A percentile compares a stretch with the other conserved stretches of the same genome.
Evolutionary conservation across 2,113 vertebrate genomes (phyloP).

Genomic region (Dipodomys ordii): DNA sequence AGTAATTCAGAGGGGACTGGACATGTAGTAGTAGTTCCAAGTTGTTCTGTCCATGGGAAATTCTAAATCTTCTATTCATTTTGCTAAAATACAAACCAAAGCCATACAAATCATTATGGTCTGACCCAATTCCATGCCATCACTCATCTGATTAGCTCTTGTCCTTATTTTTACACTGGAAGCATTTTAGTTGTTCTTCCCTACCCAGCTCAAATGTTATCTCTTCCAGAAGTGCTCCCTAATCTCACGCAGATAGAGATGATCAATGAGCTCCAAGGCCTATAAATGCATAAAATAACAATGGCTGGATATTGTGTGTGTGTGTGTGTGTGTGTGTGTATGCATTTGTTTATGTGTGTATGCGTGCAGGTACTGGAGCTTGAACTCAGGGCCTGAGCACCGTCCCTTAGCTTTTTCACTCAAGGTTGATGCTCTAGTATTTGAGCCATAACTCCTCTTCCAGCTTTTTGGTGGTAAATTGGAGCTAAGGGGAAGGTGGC

Average conservation of each 20-base stretch:
- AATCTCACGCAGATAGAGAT: constrained; percentile 6
- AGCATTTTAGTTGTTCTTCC: constrained; percentile 43
- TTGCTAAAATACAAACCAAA: constrained; percentile 56
- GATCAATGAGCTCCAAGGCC: not conserved
- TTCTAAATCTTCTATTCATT: constrained; percentile 53
- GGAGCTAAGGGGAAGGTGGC: no score
- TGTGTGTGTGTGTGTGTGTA: no score
- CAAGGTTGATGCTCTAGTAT: no score
- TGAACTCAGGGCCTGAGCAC: no score
- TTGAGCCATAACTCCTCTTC: no score
- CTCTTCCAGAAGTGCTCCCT: constrained; percentile 35
- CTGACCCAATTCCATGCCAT: constrained; percentile 26
- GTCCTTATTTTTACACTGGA: constrained; percentile 33
- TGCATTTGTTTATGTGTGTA: no score
- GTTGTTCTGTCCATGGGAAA: not conserved
- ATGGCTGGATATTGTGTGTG: not conserved
- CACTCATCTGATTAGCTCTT: constrained; percentile 15
- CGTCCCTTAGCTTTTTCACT: no score
- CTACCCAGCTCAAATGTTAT: constrained; percentile 16
- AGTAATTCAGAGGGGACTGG: not conserved
- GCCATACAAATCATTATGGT: not conserved
- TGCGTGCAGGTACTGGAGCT: no score
- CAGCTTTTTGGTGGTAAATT: no score
- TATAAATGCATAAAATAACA: no score
- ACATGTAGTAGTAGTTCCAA: constrained; percentile 56